phyloP scores from a whole-genome alignment of 2,113 vertebrate species.

The Oophaga pumilio region DNA sequence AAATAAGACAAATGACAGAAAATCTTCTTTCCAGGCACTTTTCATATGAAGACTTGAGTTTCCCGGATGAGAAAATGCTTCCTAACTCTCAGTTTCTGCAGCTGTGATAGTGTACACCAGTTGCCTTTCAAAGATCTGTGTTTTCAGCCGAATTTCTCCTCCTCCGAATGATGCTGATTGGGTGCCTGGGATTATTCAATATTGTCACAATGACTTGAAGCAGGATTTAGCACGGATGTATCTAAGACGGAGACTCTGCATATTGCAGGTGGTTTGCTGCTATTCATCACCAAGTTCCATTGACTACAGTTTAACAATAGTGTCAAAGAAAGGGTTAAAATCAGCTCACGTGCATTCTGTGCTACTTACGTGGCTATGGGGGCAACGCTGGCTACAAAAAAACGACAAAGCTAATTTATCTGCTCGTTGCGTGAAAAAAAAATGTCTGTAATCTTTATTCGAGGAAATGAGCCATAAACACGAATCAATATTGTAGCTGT shows the following conservation, averaged over 20 bases:
- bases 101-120: slow-evolving; percentile 42
- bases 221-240: background rate
- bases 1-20: background rate
- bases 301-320: background rate
- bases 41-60: background rate
- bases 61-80: slow-evolving; percentile 15
- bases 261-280: background rate
- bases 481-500: background rate
- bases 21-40: slow-evolving; percentile 34
- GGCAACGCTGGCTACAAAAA: background rate
- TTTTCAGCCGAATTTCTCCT: slow-evolving; percentile 41
- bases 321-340: background rate
- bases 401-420: background rate
- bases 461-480: background rate
- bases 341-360: background rate
- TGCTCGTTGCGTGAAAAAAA: background rate
- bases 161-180: slow-evolving; percentile 51
- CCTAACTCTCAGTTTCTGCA: slow-evolving; percentile 28
- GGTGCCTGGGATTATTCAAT: slow-evolving; percentile 25
- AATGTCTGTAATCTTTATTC: background rate
- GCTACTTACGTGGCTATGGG: background rate
- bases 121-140: slow-evolving; percentile 50
- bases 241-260: background rate
- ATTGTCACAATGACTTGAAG: slow-evolving; percentile 37
- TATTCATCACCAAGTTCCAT: background rate